phyloP scores from a whole-genome alignment of 2,888 invertebrate genomes.

The Orthonevra nobilis region DNA sequence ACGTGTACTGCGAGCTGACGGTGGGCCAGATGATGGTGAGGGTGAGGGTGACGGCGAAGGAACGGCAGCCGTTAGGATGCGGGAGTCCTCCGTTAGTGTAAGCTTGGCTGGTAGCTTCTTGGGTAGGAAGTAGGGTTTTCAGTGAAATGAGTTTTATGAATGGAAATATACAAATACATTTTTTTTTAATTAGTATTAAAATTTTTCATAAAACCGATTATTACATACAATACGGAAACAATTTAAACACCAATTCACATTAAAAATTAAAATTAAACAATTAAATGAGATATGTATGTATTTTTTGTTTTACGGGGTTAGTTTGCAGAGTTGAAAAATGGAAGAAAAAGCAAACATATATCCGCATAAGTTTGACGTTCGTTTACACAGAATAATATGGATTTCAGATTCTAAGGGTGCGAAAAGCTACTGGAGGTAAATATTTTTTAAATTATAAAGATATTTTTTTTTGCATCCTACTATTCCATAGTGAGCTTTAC shows the following conservation, averaged over 20 bases:
- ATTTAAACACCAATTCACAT: slow-evolving; percentile 22
- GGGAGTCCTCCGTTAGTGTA: slow-evolving; percentile 80
- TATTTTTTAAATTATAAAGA: no score
- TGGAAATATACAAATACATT: no score
- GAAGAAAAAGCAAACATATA: slow-evolving; percentile 42
- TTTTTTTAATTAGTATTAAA: slow-evolving; percentile 60
- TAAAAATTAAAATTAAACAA: background rate
- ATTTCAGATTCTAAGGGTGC: slow-evolving; percentile 10
- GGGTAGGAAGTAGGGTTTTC: slow-evolving; percentile 67
- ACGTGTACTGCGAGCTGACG: slow-evolving; percentile 82
- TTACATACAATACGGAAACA: background rate
- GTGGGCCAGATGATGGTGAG: slow-evolving; percentile 81
- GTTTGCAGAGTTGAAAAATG: slow-evolving; percentile 25
- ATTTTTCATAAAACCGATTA: slow-evolving; percentile 31
- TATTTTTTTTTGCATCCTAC: no score
- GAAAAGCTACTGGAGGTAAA: slow-evolving; percentile 25
- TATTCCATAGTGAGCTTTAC: no score
- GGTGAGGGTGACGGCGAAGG: slow-evolving; percentile 80
- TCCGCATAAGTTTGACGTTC: slow-evolving; percentile 37
- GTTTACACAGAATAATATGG: slow-evolving; percentile 3
- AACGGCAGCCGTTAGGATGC: slow-evolving; percentile 78
- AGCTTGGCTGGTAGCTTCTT: slow-evolving; percentile 80
- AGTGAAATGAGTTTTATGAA: slow-evolving; percentile 29
- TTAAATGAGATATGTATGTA: background rate
- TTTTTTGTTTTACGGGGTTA: background rate